Evolutionary conservation across 2,888 invertebrate genomes (phyloP).

Genomic region (Cosmopolites sordidus): DNA sequence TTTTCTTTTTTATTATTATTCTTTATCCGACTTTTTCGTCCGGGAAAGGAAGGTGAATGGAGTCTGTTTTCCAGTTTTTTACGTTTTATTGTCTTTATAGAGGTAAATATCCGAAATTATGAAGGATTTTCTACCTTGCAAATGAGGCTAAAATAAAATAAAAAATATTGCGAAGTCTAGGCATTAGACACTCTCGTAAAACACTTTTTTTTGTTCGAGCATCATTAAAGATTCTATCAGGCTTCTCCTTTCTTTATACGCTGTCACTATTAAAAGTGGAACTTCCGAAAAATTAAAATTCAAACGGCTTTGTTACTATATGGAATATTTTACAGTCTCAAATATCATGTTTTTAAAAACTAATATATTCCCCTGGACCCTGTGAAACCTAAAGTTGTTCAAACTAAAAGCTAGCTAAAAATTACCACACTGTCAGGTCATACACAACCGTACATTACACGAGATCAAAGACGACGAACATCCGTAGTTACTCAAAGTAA

Average conservation of each 20-base stretch:
- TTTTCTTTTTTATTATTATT: neutral
- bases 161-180: slow-evolving; percentile 8
- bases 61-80: slow-evolving; percentile 13
- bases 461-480: too few relatives aligned
- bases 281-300: too few relatives aligned
- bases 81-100: slow-evolving; percentile 25
- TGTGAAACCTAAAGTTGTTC: too few relatives aligned
- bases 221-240: slow-evolving; percentile 24
- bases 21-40: slow-evolving; percentile 8
- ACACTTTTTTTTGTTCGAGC: slow-evolving; percentile 16
- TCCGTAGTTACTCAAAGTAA: too few relatives aligned
- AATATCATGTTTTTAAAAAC: too few relatives aligned
- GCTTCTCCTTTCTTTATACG: slow-evolving; percentile 11
- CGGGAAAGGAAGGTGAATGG: slow-evolving; percentile 12
- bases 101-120: slow-evolving; percentile 26
- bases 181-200: slow-evolving; percentile 23
- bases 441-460: too few relatives aligned
- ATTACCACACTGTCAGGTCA: too few relatives aligned
- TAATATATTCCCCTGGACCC: too few relatives aligned
- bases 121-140: slow-evolving; percentile 23
- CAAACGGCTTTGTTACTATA: too few relatives aligned
- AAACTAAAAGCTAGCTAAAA: too few relatives aligned
- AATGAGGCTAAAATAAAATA: slow-evolving; percentile 24
- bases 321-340: too few relatives aligned
- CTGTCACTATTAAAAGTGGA: too few relatives aligned